A percentile compares a stretch with the other conserved stretches of the same genome.
Evolutionary conservation across 2,113 vertebrate genomes (phyloP).

Genomic region (Brachirus orientalis): DNA sequence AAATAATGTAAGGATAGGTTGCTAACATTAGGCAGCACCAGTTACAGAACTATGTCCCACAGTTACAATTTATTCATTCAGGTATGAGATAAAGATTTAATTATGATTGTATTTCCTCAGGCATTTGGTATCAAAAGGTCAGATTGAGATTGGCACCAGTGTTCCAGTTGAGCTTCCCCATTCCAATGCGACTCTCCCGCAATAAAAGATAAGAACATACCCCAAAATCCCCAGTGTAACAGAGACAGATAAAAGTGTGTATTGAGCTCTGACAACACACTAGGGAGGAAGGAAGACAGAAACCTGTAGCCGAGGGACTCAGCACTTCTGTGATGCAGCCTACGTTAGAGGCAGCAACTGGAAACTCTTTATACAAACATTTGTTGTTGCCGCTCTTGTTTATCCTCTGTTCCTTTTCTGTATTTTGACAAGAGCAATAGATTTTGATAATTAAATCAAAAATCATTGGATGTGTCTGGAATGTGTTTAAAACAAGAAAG

Average conservation of each 20-base stretch:
- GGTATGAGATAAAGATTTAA: slow-evolving; percentile 55
- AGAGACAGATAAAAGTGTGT: slow-evolving; percentile 34
- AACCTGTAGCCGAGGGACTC: slow-evolving; percentile 20
- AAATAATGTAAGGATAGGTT: slow-evolving; percentile 34
- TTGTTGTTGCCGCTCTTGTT: neutral
- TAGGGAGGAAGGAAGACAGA: slow-evolving; percentile 32
- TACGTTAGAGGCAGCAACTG: neutral
- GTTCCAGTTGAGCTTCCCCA: slow-evolving; percentile 47
- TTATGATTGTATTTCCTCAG: slow-evolving; percentile 53
- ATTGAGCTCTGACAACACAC: slow-evolving; percentile 44
- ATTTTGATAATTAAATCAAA: neutral
- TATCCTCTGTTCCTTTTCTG: neutral
- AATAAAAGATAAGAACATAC: slow-evolving; percentile 41
- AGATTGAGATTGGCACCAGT: slow-evolving; percentile 51
- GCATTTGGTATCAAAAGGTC: slow-evolving; percentile 55
- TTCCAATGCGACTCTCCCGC: slow-evolving; percentile 34
- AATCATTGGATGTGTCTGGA: neutral
- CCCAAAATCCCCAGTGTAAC: slow-evolving; percentile 40
- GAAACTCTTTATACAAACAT: neutral
- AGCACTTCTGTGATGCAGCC: slow-evolving; percentile 1
- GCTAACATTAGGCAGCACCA: slow-evolving; percentile 27
- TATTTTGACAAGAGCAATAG: neutral
- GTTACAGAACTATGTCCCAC: slow-evolving; percentile 28
- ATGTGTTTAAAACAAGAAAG: neutral
- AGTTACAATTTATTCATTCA: slow-evolving; percentile 47